A percentile compares a stretch with the other conserved stretches of the same genome.
Evolutionary conservation across 2,113 vertebrate species (phyloP).

Genomic region (Tringa solitaria): DNA sequence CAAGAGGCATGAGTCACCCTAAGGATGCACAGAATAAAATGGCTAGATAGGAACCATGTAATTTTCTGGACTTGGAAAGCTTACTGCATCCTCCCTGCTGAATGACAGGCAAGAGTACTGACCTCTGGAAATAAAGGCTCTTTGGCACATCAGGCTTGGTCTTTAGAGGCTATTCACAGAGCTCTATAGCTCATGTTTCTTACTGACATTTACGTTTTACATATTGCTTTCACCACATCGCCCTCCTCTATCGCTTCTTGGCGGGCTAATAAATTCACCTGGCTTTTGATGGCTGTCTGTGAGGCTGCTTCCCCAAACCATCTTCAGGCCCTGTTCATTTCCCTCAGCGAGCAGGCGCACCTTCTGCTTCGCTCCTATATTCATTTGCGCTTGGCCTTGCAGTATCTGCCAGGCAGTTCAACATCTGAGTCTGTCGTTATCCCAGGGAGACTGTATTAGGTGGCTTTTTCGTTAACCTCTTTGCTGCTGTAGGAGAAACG

Average conservation of each 20-base stretch:
- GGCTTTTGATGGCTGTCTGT: background rate
- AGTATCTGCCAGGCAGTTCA: background rate
- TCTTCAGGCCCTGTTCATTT: background rate
- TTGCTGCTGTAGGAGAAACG: background rate
- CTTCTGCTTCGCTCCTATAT: background rate
- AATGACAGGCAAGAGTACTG: background rate
- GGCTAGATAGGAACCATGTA: background rate
- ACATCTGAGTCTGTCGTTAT: background rate
- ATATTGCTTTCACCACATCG: background rate
- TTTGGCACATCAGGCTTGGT: background rate
- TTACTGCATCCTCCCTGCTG: background rate
- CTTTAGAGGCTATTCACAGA: constrained; percentile 9
- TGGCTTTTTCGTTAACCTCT: background rate
- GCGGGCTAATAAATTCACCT: constrained; percentile 22
- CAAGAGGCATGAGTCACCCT: background rate
- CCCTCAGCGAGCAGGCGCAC: background rate
- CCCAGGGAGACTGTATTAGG: background rate
- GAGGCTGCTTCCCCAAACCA: background rate
- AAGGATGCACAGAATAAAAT: background rate
- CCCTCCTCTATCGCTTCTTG: background rate
- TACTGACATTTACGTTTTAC: background rate
- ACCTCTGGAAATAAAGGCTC: background rate
- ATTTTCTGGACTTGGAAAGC: background rate
- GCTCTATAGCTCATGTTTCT: background rate
- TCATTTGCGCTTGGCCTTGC: background rate